phyloP scores from a whole-genome alignment of 2,113 vertebrate genomes.

The Otolemur garnettii region DNA sequence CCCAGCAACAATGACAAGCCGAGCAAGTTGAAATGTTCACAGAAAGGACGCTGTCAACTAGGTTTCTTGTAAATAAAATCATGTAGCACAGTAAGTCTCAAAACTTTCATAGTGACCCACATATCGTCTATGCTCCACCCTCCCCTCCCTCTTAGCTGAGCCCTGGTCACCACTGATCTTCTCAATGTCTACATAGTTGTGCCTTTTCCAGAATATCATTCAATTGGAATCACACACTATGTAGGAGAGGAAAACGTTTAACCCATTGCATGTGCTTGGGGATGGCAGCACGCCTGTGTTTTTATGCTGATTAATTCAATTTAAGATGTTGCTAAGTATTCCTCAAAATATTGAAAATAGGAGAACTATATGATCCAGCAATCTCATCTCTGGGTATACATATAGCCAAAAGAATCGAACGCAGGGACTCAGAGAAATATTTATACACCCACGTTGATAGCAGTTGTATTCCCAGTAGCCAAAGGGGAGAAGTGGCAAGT shows the following conservation, averaged over 20 bases:
- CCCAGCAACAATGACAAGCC: no score
- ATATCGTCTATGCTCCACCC: neutral
- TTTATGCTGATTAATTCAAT: neutral
- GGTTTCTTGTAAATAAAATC: no score
- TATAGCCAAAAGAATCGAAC: neutral
- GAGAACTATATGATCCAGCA: neutral
- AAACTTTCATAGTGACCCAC: no score
- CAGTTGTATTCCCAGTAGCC: rapidly evolving
- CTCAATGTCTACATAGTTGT: neutral
- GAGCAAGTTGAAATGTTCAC: no score
- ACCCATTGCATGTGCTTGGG: no score
- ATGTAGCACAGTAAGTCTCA: no score
- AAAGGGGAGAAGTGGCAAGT: neutral
- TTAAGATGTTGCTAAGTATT: neutral
- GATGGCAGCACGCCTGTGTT: neutral
- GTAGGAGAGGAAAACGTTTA: neutral
- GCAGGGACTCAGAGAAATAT: neutral
- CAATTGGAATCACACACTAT: neutral
- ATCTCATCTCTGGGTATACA: neutral
- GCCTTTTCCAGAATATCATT: neutral
- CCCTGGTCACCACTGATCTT: neutral
- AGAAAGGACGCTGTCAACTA: no score
- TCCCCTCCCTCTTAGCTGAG: no score
- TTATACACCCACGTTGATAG: no score
- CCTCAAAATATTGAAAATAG: neutral